Conservation (phyloP, 2,797 vertebrate genomes). For the Odontamblyopus lacepedii region DNA sequence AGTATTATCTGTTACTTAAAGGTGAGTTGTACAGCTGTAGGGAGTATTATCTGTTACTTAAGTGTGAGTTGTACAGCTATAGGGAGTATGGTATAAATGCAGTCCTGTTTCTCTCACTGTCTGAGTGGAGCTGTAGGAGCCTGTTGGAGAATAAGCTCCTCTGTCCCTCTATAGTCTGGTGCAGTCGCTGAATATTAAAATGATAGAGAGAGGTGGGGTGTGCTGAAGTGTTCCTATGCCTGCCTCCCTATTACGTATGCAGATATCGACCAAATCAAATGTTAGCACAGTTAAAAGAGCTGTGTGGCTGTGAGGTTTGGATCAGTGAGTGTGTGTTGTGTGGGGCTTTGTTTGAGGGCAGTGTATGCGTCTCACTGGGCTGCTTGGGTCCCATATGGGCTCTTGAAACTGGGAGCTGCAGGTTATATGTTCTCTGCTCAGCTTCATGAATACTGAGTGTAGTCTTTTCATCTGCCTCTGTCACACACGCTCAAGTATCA, state of each 20-base stretch:
- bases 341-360: conserved; percentile 43
- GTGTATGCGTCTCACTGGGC: conserved; percentile 38
- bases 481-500: conserved; percentile 50
- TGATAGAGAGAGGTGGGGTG: conserved; percentile 9
- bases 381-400: conserved; percentile 47
- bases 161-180: too few relatives aligned
- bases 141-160: too few relatives aligned
- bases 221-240: conserved; percentile 10
- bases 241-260: conserved; percentile 18
- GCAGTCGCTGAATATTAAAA: conserved; percentile 19
- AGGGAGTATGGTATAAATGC: too few relatives aligned
- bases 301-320: conserved; percentile 29
- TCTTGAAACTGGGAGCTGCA: conserved; percentile 36
- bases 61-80: too few relatives aligned
- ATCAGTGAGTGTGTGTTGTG: conserved; percentile 54
- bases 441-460: conserved; percentile 61
- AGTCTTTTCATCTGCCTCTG: conserved; percentile 52
- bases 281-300: conserved; percentile 30
- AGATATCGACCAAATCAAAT: conserved; percentile 38
- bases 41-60: too few relatives aligned
- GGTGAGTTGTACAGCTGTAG: too few relatives aligned
- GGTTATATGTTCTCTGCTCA: conserved; percentile 47
- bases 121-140: too few relatives aligned
- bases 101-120: too few relatives aligned
- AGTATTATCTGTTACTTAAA: too few relatives aligned